Percentiles rank a stretch among this genome's conserved stretches.
These are phyloP conservation scores for Campopleginae sp. DNA, from an alignment of 2,888 invertebrate species.

Conservation along the genomic window DNA sequence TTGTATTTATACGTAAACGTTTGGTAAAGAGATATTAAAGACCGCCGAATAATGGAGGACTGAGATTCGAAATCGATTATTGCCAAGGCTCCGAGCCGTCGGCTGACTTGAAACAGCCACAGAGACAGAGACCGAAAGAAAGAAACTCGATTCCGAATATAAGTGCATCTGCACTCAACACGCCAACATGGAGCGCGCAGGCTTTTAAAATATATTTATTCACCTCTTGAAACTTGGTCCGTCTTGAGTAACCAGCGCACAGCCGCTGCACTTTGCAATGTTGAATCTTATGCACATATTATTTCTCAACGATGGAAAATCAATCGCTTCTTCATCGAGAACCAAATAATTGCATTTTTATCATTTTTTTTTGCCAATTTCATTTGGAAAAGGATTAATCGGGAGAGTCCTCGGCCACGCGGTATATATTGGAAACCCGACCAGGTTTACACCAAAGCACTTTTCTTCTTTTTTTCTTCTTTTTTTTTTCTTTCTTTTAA, in stretches of 20 bases:
- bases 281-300: constrained; percentile 12
- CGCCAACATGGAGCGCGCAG: constrained; percentile 19
- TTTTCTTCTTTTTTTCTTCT: no score
- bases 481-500: background rate
- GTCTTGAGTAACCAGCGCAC: constrained; percentile 26
- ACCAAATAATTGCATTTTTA: background rate
- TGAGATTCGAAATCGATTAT: constrained; percentile 65
- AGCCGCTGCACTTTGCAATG: constrained; percentile 29
- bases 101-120: constrained; percentile 40
- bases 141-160: constrained; percentile 57
- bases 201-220: constrained; percentile 62
- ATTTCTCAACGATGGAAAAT: background rate
- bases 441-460: constrained; percentile 5
- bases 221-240: constrained; percentile 40
- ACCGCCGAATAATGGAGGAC: constrained; percentile 68
- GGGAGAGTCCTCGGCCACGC: background rate
- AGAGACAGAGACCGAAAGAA: constrained; percentile 17
- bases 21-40: constrained; percentile 54
- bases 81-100: constrained; percentile 61
- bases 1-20: constrained; percentile 38
- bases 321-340: background rate
- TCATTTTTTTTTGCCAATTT: background rate
- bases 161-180: constrained; percentile 58
- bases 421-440: background rate
- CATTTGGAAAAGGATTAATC: background rate